These are phyloP conservation scores for Tonatia bakeri DNA, from an alignment of 2,113 vertebrate genomes.

Conservation along the genomic window DNA sequence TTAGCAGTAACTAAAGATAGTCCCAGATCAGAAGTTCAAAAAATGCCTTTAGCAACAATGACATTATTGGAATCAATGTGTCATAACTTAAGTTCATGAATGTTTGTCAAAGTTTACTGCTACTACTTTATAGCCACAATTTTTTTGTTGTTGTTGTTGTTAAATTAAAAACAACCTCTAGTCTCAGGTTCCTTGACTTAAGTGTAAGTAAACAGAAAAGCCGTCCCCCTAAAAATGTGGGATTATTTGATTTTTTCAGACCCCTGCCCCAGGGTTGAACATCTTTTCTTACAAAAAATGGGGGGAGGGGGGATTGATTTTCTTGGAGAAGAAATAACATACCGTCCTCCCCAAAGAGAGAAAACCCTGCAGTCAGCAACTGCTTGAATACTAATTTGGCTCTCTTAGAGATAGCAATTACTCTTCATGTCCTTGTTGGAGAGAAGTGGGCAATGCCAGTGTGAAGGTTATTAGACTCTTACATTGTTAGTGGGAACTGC, in stretches of 20 bases:
- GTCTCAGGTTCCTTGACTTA: background rate
- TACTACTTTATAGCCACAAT: background rate
- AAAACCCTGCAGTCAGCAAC: background rate
- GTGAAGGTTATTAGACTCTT: background rate
- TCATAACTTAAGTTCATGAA: background rate
- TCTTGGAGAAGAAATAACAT: background rate
- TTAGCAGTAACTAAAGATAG: background rate
- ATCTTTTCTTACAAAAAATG: background rate
- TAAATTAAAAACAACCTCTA: background rate
- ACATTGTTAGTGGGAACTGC: background rate
- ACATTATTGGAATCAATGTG: background rate
- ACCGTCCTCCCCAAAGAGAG: background rate
- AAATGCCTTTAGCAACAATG: background rate
- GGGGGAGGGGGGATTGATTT: background rate
- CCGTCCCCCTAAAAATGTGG: background rate
- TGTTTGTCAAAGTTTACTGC: background rate
- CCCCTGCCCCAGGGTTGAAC: background rate
- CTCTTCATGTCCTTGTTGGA: background rate
- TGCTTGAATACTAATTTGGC: background rate
- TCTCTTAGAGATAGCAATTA: background rate
- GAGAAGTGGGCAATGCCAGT: background rate
- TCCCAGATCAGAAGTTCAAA: background rate
- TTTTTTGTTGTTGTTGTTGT: background rate
- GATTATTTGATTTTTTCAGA: conserved; percentile 1
- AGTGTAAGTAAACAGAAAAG: background rate